Evolutionary conservation across 2,888 invertebrate genomes (phyloP), one percentile per base, ranked within the genome.

Genomic region (Dendrolimus houi): DNA sequence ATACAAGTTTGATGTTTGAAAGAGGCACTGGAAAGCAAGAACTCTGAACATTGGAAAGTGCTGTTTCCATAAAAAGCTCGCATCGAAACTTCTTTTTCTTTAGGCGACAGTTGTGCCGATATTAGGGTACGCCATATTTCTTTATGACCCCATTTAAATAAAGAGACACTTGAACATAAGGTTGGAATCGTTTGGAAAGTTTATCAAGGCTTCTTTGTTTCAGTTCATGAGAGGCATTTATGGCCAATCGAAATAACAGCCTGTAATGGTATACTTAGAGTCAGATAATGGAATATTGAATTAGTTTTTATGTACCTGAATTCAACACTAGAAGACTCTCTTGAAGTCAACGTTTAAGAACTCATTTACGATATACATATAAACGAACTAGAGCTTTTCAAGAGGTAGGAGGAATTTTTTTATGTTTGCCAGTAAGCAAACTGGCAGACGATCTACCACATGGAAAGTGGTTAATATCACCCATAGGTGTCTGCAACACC

Each of bases 81-180:
- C 77, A 75, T 76, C 67, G 70, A 81, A 85, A 84, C 75, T 84
- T 83, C 72, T 75, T 75, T 83, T 83, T 78, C 78, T 79, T 79
- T 71, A 61, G 75, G 79, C 81, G 75, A 83, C 86, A 86, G 86
- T 82, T 87, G 86, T 77, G 79, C 71, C 71, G 77, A 80, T 83
- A 81, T 85, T 83, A 80, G 68, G 74, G 74, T 70, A 67, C 41
- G 68, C 77, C 77, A 79, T 81, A 80, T 78, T 79, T 81, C 81
- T 85, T 87, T 86, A 87, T 81, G 83, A 66, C 74, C 75, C 76
- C 77, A 83, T 86, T 87, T 85, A 82, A 85, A 82, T 85, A 83
- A 84, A 78, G 78, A 78, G 78, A 74, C 75, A 73, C 74, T 78
- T 72, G 79, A 73, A 75, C 67, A 73, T 75, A 74, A 69, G 72